Evolutionary conservation across 2,797 vertebrate genomes (phyloP), one percentile per base, ranked within the genome.

Genomic region (Oryzias sinensis): DNA sequence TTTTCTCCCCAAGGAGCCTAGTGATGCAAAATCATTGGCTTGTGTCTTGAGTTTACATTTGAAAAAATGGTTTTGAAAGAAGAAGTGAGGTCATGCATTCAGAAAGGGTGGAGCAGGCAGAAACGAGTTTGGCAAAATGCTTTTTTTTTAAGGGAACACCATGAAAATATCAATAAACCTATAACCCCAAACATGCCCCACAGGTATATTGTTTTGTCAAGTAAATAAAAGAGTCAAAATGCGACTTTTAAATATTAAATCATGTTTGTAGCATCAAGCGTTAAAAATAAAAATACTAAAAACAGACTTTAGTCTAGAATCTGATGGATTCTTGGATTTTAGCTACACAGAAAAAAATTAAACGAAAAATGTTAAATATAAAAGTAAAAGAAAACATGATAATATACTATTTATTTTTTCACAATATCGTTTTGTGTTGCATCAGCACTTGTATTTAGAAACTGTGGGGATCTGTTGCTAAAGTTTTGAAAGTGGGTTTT

Each of bases 41-140:
- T 37, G 9, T 13, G 33, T 11, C 33, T 37, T 37, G 33, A 37
- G 8, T 37, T 13, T 37, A 33, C 8, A 33, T 33, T 33, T 18
- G 15, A 16, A 20, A 24, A 47, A 24, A 20, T 11, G 33, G 2
- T 11, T 37, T 13, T 9, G 2, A 77, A 76, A 76, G 58, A 65
- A 66, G 82, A 84, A 85, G 50, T 84, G 64, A 83, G 54, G 65
- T 86, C 78, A 85, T 68, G 1, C 22, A 46, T 56, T 61, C 48
- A 43, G 5, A 41, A 22, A 59, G 50, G 48, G 52, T 14, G 50
- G 29, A 41, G n/a, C 17, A 16, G 27, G 43, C 41, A 37, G 33
- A 37, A 37, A 37, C 33, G 11, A 9, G 33, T 37, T 11, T 37
- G 33, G 9, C 33, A 37, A 37, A 37, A 9, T 37, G 9, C 9